Base-by-base conservation (phyloP, 2,888 invertebrate species). In the Adineta ricciae region DNA sequence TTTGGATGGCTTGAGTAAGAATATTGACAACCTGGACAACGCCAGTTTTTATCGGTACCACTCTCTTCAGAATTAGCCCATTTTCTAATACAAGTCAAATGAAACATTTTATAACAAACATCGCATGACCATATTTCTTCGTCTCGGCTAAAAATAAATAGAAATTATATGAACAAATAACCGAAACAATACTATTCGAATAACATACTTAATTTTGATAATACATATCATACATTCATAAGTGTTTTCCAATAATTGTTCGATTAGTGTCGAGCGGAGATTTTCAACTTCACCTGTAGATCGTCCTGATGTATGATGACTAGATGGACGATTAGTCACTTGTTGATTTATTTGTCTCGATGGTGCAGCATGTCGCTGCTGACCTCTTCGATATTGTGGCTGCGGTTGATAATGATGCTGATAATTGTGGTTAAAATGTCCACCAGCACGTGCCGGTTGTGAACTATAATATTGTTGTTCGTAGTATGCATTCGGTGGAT, bases 161-260 rank as follows among this genome's bases (percentile, higher is more conserved):
- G n/a, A n/a, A n/a, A n/a, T n/a, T n/a, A n/a, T n/a, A n/a, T n/a
- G n/a, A n/a, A n/a, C n/a, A n/a, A n/a, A n/a, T n/a, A n/a, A n/a
- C n/a, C n/a, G n/a, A n/a, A n/a, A n/a, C n/a, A n/a, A n/a, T n/a
- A n/a, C n/a, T n/a, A n/a, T n/a, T n/a, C n/a, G n/a, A n/a, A n/a
- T n/a, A n/a, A 41, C 78, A 2, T 78, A 78, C 78, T 78, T 24
- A 19, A 98, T 94, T 84, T 93, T 92, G 88, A 96, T 96, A 89
- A 95, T 97, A 90, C 98, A 98, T 27, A 98, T 96, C 88, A 97
- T 93, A 90, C 98, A 98, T 90, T 98, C 98, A 86, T 96, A 92
- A 0, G 93, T 93, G 0, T 95, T 94, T 86, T 93, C 93, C 87
- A 94, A 93, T 84, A 98, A 92, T 90, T 96, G 95, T 83, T 95